These are phyloP conservation scores for Morpho helenor DNA, from an alignment of 2,888 invertebrate species.

Conservation along the genomic window DNA sequence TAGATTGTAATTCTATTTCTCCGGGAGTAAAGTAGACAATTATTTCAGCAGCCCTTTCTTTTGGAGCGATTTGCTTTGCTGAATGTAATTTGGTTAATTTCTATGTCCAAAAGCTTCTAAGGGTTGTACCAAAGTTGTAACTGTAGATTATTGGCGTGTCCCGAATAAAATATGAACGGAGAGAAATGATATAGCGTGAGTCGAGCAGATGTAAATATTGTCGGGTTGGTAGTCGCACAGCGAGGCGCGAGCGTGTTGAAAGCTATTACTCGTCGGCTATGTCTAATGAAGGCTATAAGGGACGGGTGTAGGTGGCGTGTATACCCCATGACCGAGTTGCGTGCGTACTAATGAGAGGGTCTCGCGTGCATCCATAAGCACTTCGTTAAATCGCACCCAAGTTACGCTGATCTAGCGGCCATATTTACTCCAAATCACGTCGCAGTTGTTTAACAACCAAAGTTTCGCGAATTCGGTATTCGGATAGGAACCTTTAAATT, in stretches of 20 bases:
- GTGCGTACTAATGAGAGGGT: slow-evolving; percentile 66
- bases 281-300: slow-evolving; percentile 54
- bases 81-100: slow-evolving; percentile 74
- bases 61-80: slow-evolving; percentile 71
- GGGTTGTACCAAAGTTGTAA: slow-evolving; percentile 34
- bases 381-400: slow-evolving; percentile 63
- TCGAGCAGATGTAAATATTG: slow-evolving; percentile 14
- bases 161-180: slow-evolving; percentile 25
- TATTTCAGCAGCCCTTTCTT: slow-evolving; percentile 78
- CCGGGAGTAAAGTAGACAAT: slow-evolving; percentile 77
- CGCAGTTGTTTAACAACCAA: background rate
- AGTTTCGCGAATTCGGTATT: background rate
- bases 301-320: slow-evolving; percentile 38
- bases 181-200: slow-evolving; percentile 21
- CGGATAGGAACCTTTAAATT: no score
- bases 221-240: slow-evolving; percentile 13
- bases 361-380: slow-evolving; percentile 67
- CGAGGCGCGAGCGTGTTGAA: slow-evolving; percentile 40
- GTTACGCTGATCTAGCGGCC: slow-evolving; percentile 40
- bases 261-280: slow-evolving; percentile 50
- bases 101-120: slow-evolving; percentile 63
- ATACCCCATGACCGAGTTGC: slow-evolving; percentile 44
- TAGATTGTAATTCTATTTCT: slow-evolving; percentile 80
- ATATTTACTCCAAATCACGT: slow-evolving; percentile 37
- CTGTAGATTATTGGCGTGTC: slow-evolving; percentile 34